phyloP scores from a whole-genome alignment of 1,140 invertebrate species.

The Pseudoatta argentina region DNA sequence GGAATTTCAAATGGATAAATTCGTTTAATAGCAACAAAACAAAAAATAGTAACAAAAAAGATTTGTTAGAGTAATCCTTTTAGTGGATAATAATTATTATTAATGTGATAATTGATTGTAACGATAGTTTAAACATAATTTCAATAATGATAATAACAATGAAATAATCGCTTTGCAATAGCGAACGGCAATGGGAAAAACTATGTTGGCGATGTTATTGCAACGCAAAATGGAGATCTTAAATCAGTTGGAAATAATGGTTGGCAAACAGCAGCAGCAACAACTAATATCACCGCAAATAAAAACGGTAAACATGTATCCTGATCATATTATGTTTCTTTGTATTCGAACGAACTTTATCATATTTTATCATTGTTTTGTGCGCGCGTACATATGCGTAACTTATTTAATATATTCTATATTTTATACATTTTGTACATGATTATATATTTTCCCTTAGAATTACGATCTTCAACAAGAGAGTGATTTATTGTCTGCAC shows the following conservation, averaged over 20 bases:
- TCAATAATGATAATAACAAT: background rate
- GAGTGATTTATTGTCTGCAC: constrained; percentile 80
- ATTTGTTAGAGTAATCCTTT: background rate
- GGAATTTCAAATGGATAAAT: background rate
- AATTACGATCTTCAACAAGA: constrained; percentile 81
- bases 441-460: constrained; percentile 68
- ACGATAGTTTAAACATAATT: background rate
- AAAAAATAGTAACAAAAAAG: background rate
- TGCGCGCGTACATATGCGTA: too few relatives aligned
- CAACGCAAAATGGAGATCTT: constrained; percentile 90
- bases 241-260: constrained; percentile 89
- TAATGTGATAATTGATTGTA: constrained; percentile 7
- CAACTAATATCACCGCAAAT: constrained; percentile 76
- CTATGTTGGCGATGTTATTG: constrained; percentile 87
- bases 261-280: constrained; percentile 85
- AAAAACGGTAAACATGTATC: constrained; percentile 78
- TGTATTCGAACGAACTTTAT: background rate
- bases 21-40: background rate
- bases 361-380: background rate
- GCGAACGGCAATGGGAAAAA: constrained; percentile 86
- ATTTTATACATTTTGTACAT: background rate
- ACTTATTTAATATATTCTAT: background rate
- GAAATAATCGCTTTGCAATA: constrained; percentile 76
- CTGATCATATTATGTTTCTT: background rate
- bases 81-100: background rate